Base-by-base conservation (phyloP, 1,140 invertebrate genomes). In the Daktulosphaira vitifoliae region DNA sequence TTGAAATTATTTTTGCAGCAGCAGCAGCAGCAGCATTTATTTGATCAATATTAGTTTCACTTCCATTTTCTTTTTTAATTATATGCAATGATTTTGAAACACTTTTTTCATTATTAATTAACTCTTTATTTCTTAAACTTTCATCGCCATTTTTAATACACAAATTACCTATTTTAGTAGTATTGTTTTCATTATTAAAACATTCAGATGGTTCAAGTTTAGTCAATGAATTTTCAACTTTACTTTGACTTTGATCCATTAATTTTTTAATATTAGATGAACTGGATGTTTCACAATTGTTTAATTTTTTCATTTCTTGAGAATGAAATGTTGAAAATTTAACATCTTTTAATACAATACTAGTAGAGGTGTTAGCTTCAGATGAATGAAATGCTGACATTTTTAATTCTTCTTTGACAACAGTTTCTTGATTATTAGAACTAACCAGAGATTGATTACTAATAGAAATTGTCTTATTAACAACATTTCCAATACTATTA, bases 1-100 rank as follows among this genome's bases (percentile, higher is more conserved):
- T 48, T n/a, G 56, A 33, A 48, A 48, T 33, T 22, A 62, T 62
- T 48, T 62, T 39, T 26, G 56, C 42, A 56, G 38, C n/a, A 6
- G 53, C 39, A 22, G 42, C 25, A 46, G 25, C 42, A 18, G 56
- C 42, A 46, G 44, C n/a, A 46, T 62, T 23, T 11, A 22, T 46
- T 8, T 46, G 1, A 15, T 13, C 39, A 9, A 46, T 20, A 29
- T 46, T 59, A 44, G 42, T 5, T 4, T 62, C 25, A 13, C 26
- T 48, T 9, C n/a, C 15, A 6, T 44, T 22, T 26, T 33, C 15
- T 25, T 42, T 16, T 42, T 54, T 26, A 1, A 6, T 2, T 18
- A 62, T 13, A 26, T 62, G 7, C 22, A 59, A 59, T 18, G 8
- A 29, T 20, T 46, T 59, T n/a, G 56, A 33, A 8, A n/a, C 15